Conservation (phyloP, 2,113 vertebrate species). For the Parotia lawesii region DNA sequence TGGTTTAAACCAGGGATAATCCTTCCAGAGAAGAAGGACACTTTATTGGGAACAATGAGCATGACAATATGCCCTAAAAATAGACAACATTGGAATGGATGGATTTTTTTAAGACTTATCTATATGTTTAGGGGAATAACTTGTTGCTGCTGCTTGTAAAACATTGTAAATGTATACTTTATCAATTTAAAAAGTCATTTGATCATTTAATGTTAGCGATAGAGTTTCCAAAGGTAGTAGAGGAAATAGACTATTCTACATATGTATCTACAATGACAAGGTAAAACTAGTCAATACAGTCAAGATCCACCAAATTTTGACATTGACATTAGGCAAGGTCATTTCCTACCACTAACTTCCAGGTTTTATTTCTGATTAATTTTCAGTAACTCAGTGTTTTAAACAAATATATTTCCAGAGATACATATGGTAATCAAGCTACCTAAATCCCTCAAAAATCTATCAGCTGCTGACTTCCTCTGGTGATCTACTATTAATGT, state of each 20-base stretch:
- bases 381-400: not conserved
- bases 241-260: not conserved
- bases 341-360: not conserved
- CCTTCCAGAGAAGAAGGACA: not conserved
- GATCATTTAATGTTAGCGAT: not conserved
- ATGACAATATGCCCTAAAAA: not conserved
- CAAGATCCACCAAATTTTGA: not conserved
- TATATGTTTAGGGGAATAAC: not conserved
- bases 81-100: not conserved
- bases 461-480: not conserved
- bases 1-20: not conserved
- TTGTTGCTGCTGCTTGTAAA: not conserved
- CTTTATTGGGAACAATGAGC: not conserved
- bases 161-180: not conserved
- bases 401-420: not conserved
- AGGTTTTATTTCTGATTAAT: not conserved
- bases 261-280: not conserved
- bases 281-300: not conserved
- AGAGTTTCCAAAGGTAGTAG: not conserved
- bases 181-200: not conserved
- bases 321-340: fast-evolving
- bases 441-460: not conserved
- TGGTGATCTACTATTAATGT: not conserved
- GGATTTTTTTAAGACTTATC: not conserved
- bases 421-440: not conserved